phyloP scores from a whole-genome alignment of 2,797 vertebrate genomes.

The Rhincodon typus region DNA sequence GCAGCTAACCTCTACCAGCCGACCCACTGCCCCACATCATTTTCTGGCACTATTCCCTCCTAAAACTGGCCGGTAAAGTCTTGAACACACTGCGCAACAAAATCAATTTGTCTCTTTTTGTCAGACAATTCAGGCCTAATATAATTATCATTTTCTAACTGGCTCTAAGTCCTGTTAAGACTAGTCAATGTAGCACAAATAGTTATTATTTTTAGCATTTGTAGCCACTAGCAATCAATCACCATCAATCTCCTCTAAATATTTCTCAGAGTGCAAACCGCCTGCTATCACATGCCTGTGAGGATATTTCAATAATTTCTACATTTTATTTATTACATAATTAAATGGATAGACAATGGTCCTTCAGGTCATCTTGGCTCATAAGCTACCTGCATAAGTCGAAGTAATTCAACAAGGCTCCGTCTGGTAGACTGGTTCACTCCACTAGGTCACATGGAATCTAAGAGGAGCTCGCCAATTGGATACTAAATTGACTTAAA shows the following conservation, averaged over 20 bases:
- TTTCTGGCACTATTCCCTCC: not conserved
- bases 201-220: slow-evolving; percentile 8
- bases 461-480: too few relatives aligned
- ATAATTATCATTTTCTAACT: slow-evolving; percentile 25
- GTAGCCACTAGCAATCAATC: not conserved
- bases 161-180: not conserved
- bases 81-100: not conserved
- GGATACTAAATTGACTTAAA: too few relatives aligned
- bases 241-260: not conserved
- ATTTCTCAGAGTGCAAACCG: not conserved
- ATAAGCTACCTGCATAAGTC: not conserved
- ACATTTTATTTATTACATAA: slow-evolving; percentile 14
- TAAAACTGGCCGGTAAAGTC: not conserved
- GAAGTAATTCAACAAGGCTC: too few relatives aligned
- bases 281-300: not conserved
- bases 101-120: slow-evolving; percentile 33
- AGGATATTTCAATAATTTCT: slow-evolving; percentile 12
- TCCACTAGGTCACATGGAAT: too few relatives aligned
- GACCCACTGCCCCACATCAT: not conserved
- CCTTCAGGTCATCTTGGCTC: not conserved
- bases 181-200: slow-evolving; percentile 1
- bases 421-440: too few relatives aligned
- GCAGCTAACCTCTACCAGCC: not conserved
- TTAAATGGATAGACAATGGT: slow-evolving; percentile 16
- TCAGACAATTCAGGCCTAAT: not conserved